These are phyloP conservation scores for Argynnis bischoffii DNA, from an alignment of 2,888 invertebrate genomes.

Conservation along the genomic window DNA sequence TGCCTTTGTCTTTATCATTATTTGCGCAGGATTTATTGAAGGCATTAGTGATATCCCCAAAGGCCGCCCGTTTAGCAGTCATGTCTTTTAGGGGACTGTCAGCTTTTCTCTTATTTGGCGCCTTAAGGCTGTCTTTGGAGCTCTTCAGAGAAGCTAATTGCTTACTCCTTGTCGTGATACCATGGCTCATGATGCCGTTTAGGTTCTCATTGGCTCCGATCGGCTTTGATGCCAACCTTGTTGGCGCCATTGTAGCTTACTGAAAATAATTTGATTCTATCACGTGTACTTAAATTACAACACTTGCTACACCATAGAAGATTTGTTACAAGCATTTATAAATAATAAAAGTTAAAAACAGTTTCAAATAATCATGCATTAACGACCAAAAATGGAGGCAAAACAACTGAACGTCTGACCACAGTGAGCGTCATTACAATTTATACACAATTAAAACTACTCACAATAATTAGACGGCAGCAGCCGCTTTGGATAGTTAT, in stretches of 20 bases:
- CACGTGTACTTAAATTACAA: constrained; percentile 50
- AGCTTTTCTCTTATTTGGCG: constrained; percentile 89
- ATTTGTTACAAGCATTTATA: constrained; percentile 30
- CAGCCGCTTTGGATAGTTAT: constrained; percentile 58
- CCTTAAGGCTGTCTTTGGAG: constrained; percentile 71
- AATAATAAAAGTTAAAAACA: constrained; percentile 48
- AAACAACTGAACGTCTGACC: constrained; percentile 74
- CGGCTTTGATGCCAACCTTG: constrained; percentile 80
- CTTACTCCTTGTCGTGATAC: constrained; percentile 85
- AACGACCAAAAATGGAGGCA: constrained; percentile 79
- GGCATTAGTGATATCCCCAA: constrained; percentile 93
- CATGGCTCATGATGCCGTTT: constrained; percentile 72
- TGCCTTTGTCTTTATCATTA: constrained; percentile 67
- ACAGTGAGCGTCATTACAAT: constrained; percentile 56
- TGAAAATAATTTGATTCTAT: constrained; percentile 57
- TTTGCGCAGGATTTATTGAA: constrained; percentile 67
- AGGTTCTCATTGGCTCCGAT: constrained; percentile 74
- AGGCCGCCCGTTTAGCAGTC: constrained; percentile 89
- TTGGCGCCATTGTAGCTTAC: constrained; percentile 83
- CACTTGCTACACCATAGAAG: constrained; percentile 4
- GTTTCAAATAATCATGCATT: constrained; percentile 57
- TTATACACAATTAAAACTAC: constrained; percentile 54
- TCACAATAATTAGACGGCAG: constrained; percentile 62
- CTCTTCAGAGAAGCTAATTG: constrained; percentile 77
- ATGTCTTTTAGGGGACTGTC: constrained; percentile 89